A percentile compares a stretch with the other conserved stretches of the same genome.
phyloP scores from a whole-genome alignment of 1,140 invertebrate genomes.

The Archegozetes longisetosus region DNA sequence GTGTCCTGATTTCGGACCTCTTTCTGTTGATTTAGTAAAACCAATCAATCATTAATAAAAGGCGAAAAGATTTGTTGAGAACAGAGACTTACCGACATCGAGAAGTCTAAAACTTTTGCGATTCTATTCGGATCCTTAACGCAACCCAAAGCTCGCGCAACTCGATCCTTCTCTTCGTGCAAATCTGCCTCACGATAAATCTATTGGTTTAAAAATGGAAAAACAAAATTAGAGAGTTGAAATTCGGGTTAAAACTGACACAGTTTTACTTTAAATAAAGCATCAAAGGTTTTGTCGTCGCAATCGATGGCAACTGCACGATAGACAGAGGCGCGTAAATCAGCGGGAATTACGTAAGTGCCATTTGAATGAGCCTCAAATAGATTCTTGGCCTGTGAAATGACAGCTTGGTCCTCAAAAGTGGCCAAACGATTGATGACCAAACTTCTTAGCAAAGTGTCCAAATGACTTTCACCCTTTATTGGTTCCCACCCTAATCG shows the following conservation, averaged over 20 bases:
- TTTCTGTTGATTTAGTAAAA: slow-evolving; percentile 49
- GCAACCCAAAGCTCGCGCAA: slow-evolving; percentile 59
- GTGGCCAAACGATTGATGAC: slow-evolving; percentile 62
- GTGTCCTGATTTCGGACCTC: slow-evolving; percentile 85
- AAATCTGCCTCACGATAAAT: slow-evolving; percentile 45
- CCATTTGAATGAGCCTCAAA: slow-evolving; percentile 51
- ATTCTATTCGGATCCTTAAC: slow-evolving; percentile 51
- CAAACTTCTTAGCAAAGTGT: slow-evolving; percentile 63
- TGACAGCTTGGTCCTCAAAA: slow-evolving; percentile 54
- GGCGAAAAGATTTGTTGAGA: not conserved
- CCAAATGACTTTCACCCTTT: slow-evolving; percentile 43
- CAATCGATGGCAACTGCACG: slow-evolving; percentile 57
- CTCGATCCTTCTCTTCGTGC: slow-evolving; percentile 81
- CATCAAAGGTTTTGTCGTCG: slow-evolving; percentile 49
- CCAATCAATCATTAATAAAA: slow-evolving; percentile 7
- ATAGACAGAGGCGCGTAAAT: slow-evolving; percentile 73
- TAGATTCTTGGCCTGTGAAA: slow-evolving; percentile 49
- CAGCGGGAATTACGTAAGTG: slow-evolving; percentile 52
- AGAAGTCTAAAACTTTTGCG: slow-evolving; percentile 43
- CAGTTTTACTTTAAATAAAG: slow-evolving; percentile 50
- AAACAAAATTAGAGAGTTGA: slow-evolving; percentile 1
- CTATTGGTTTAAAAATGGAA: slow-evolving; percentile 28
- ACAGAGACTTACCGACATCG: slow-evolving; percentile 8
- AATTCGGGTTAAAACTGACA: not conserved
- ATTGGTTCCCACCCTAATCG: slow-evolving; percentile 49